A percentile compares a stretch with the other conserved stretches of the same genome.
These are phyloP conservation scores for Gallinago jamesoni DNA, from an alignment of 2,113 vertebrate genomes.

Conservation along the genomic window DNA sequence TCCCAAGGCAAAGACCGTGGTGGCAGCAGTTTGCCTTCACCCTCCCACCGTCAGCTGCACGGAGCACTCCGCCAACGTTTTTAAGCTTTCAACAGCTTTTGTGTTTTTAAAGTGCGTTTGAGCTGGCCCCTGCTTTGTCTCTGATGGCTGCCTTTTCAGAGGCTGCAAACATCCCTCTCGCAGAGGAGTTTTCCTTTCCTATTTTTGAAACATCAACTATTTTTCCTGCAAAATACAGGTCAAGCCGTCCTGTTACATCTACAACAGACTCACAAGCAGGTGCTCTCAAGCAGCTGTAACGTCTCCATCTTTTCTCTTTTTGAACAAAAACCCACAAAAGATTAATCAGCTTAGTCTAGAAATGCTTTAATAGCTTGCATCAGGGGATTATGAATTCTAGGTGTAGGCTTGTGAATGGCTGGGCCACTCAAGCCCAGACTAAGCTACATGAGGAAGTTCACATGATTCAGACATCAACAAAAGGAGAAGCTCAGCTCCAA, in stretches of 20 bases:
- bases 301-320: not conserved
- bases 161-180: constrained; percentile 3
- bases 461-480: not conserved
- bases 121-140: not conserved
- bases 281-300: not conserved
- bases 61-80: not conserved
- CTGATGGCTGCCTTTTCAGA: constrained; percentile 32
- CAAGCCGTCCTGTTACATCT: not conserved
- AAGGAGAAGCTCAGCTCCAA: not conserved
- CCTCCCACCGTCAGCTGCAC: constrained; percentile 7
- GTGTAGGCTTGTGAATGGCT: not conserved
- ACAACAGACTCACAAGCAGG: not conserved
- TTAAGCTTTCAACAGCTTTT: constrained; percentile 45
- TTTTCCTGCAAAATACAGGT: constrained; percentile 26
- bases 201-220: not conserved
- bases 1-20: not conserved
- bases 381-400: not conserved
- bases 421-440: not conserved
- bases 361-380: not conserved
- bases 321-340: not conserved
- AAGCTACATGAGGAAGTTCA: not conserved
- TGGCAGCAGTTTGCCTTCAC: not conserved
- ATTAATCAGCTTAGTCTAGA: not conserved
- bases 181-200: not conserved
- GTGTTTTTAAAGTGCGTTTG: not conserved